phyloP scores from a whole-genome alignment of 2,888 invertebrate species.

The Macrosiphum euphorbiae region DNA sequence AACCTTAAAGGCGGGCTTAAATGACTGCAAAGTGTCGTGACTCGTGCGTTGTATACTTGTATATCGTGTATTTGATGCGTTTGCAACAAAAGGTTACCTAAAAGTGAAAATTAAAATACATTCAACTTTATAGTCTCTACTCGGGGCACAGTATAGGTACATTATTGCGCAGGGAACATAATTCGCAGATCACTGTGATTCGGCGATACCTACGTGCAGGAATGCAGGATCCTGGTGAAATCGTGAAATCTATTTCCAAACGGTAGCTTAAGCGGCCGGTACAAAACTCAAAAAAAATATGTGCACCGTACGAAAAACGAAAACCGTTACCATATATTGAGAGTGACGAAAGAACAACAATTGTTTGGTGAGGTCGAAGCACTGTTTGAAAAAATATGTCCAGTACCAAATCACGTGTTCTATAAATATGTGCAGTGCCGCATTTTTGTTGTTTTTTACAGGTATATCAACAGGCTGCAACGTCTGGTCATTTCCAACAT shows the following conservation, averaged over 20 bases:
- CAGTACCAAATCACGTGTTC: not conserved
- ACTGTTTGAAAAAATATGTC: not conserved
- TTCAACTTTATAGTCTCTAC: too few species aligned
- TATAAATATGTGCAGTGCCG: not conserved
- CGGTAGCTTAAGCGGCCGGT: not conserved
- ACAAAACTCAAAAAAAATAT: not conserved
- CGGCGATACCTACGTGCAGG: not conserved
- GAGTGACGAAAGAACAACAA: not conserved
- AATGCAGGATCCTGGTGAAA: not conserved
- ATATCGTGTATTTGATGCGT: not conserved
- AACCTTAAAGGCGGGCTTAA: not conserved
- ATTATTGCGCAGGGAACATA: too few species aligned
- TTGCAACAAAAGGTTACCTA: not conserved
- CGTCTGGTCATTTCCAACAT: not conserved
- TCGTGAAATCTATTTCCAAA: not conserved
- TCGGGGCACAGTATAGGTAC: too few species aligned
- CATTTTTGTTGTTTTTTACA: too few species aligned
- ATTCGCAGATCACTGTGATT: not conserved
- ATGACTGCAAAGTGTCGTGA: not conserved
- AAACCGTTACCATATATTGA: not conserved
- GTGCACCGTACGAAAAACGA: not conserved
- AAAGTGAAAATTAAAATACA: not conserved
- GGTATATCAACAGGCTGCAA: not conserved
- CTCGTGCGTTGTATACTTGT: not conserved
- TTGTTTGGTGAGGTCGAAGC: not conserved